phyloP scores from a whole-genome alignment of 2,888 invertebrate species.

The Tiliacea aurago region DNA sequence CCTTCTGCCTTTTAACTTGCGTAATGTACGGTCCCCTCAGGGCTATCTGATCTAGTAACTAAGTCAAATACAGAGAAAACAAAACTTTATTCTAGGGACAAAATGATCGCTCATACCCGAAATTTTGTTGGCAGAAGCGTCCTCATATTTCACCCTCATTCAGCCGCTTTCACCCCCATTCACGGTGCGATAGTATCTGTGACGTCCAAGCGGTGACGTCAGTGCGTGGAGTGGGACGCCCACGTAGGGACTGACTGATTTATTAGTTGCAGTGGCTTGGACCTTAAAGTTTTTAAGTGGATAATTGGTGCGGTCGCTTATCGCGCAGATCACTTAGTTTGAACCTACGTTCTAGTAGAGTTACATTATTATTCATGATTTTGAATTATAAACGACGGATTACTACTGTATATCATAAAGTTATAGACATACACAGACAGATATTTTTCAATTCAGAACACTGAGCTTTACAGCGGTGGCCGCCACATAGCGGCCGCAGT shows the following conservation, averaged over 20 bases:
- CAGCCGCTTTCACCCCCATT: slow-evolving; percentile 29
- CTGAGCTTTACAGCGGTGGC: not conserved
- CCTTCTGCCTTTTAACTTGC: not conserved
- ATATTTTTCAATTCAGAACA: not conserved
- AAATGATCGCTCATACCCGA: slow-evolving; percentile 12
- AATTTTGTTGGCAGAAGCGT: slow-evolving; percentile 17
- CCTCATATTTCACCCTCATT: slow-evolving; percentile 38
- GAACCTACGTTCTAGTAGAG: not conserved
- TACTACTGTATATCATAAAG: not conserved
- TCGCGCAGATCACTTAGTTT: not conserved
- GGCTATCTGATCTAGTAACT: slow-evolving; percentile 2
- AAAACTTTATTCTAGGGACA: slow-evolving; percentile 10
- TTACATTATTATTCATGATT: not conserved
- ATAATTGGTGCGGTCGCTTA: slow-evolving; percentile 6
- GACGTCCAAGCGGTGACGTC: slow-evolving; percentile 40
- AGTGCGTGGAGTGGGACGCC: slow-evolving; percentile 20
- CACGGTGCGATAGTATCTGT: slow-evolving; percentile 34
- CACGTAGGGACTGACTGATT: slow-evolving; percentile 17
- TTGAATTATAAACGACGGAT: not conserved
- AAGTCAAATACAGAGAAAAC: slow-evolving; percentile 8
- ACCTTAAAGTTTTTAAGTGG: slow-evolving; percentile 26
- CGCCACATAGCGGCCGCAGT: too few relatives aligned
- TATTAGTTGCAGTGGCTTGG: slow-evolving; percentile 30
- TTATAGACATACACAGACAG: too few relatives aligned
- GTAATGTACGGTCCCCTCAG: not conserved